A percentile compares a stretch with the other conserved stretches of the same genome.
Evolutionary conservation across 2,113 vertebrate species (phyloP).

Genomic region (Potamarius usumacintae): DNA sequence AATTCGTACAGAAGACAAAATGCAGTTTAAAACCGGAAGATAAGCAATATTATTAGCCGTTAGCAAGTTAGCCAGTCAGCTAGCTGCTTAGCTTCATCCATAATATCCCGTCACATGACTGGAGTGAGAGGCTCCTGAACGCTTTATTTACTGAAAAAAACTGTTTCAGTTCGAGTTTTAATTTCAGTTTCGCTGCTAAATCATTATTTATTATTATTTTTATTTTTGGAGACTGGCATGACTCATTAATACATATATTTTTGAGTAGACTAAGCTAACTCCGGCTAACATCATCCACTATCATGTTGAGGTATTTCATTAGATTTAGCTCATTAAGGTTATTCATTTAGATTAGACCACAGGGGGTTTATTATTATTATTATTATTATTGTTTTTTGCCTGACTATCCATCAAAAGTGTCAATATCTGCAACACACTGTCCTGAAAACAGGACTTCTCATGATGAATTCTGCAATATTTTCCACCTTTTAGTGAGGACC

Average conservation of each 20-base stretch:
- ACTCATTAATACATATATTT: not conserved
- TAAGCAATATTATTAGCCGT: not conserved
- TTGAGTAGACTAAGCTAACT: not conserved
- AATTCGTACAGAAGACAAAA: not conserved
- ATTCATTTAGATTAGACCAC: not conserved
- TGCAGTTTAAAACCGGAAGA: not conserved
- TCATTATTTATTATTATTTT: not conserved
- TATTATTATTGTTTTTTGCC: not conserved
- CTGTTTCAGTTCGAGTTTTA: not conserved
- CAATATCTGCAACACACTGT: not conserved
- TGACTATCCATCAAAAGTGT: not conserved
- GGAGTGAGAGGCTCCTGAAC: not conserved
- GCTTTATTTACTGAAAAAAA: not conserved
- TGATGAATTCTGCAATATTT: not conserved
- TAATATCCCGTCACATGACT: conserved; percentile 19
- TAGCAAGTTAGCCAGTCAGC: conserved; percentile 2
- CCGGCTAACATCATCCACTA: not conserved
- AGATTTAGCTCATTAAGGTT: not conserved
- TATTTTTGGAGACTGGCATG: not conserved
- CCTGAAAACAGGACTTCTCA: not conserved
- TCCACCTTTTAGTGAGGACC: not conserved
- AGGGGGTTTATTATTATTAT: too few species aligned
- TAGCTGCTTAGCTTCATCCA: not conserved
- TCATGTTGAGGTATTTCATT: not conserved
- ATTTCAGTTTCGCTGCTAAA: not conserved